These are phyloP conservation scores for Orchesella flavescens DNA, from an alignment of 2,888 invertebrate species.

Conservation along the genomic window DNA sequence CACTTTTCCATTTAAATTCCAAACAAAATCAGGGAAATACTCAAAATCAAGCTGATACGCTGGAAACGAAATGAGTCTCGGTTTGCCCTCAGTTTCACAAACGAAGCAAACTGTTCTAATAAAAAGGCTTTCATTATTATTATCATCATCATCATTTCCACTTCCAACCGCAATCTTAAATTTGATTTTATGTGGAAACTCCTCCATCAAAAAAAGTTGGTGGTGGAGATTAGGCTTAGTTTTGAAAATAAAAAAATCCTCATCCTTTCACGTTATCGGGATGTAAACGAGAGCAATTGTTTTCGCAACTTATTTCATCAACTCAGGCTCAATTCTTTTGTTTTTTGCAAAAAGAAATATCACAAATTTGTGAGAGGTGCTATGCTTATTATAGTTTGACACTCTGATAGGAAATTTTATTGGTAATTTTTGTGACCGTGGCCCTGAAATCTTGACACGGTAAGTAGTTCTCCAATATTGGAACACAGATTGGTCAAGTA, in stretches of 20 bases:
- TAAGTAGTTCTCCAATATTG: slow-evolving; percentile 12
- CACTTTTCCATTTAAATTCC: not conserved
- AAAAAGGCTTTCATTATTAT: not conserved
- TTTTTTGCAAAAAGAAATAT: not conserved
- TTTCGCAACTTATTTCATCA: slow-evolving; percentile 9
- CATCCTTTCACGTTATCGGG: slow-evolving; percentile 42
- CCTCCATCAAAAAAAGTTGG: slow-evolving; percentile 13
- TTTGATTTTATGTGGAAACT: slow-evolving; percentile 40
- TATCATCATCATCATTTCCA: slow-evolving; percentile 3
- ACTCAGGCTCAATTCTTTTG: too few relatives aligned
- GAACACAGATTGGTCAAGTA: not conserved
- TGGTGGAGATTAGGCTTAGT: slow-evolving; percentile 12
- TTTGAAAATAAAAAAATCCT: slow-evolving; percentile 39
- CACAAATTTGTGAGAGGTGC: too few relatives aligned
- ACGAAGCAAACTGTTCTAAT: slow-evolving; percentile 23
- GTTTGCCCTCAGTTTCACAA: too few relatives aligned
- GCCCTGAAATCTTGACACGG: slow-evolving; percentile 19
- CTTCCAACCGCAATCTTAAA: slow-evolving; percentile 28
- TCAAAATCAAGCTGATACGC: not conserved
- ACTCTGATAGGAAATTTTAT: too few relatives aligned
- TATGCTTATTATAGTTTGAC: not conserved
- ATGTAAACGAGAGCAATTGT: slow-evolving; percentile 36
- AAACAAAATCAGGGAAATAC: not conserved
- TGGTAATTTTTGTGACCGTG: too few relatives aligned
- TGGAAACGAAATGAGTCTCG: too few relatives aligned